Conservation (phyloP, 2,797 vertebrate species). For the Propithecus perrieri region DNA sequence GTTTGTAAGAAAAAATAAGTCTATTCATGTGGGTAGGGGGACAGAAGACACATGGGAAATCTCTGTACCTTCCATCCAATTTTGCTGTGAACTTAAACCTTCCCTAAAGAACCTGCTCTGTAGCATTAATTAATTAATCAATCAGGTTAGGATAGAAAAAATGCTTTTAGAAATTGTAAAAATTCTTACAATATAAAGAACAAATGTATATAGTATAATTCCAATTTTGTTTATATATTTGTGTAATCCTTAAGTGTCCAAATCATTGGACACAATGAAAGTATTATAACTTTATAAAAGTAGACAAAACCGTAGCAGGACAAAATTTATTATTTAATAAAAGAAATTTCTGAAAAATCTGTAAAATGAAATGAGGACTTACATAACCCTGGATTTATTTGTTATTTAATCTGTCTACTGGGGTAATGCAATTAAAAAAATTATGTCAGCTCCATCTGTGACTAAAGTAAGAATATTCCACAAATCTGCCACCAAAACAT, state of each 20-base stretch:
- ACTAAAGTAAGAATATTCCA: background rate
- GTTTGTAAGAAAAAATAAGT: constrained; percentile 15
- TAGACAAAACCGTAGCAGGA: background rate
- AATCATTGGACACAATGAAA: background rate
- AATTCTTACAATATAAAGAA: background rate
- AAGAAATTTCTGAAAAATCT: background rate
- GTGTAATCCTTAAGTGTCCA: background rate
- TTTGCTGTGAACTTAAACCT: background rate
- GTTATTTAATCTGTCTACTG: background rate
- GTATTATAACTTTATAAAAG: background rate
- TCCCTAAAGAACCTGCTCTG: background rate
- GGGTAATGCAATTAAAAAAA: background rate
- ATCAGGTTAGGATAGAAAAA: background rate
- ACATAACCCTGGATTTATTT: background rate
- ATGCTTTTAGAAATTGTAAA: background rate
- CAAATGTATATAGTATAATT: background rate
- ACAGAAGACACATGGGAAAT: background rate
- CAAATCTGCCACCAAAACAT: background rate
- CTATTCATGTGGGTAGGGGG: too few species aligned
- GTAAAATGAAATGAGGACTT: background rate
- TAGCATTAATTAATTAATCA: background rate
- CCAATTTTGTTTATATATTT: background rate
- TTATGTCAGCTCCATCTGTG: background rate
- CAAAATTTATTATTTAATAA: background rate
- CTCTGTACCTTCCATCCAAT: background rate